These are phyloP conservation scores for Astropecten irregularis DNA, from an alignment of 53 echinoderm and acorn worm genomes.

Conservation along the genomic window DNA sequence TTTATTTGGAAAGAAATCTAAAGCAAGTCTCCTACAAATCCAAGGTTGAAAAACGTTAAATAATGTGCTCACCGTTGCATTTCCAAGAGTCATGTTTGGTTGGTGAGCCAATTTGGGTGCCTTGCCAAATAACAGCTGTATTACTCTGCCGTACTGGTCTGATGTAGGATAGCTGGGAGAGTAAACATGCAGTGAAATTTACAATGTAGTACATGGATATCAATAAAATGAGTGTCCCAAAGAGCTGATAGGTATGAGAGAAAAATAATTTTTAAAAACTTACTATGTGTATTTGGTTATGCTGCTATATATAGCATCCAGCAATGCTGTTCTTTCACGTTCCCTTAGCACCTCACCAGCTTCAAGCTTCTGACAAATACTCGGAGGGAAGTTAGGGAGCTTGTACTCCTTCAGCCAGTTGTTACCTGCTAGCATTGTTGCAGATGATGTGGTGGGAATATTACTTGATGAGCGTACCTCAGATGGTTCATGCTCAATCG, in stretches of 20 bases:
- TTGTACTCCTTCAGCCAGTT: no score
- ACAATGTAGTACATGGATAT: not conserved
- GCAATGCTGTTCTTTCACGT: slow-evolving; percentile 43
- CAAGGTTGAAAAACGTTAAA: no score
- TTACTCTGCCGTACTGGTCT: not conserved
- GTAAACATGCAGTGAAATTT: not conserved
- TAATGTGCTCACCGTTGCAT: slow-evolving; percentile 2
- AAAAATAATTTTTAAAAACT: not conserved
- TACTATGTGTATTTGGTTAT: slow-evolving; percentile 41
- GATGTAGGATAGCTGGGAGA: slow-evolving; percentile 33
- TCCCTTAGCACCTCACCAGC: slow-evolving; percentile 35
- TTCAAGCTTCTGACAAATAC: slow-evolving; percentile 25
- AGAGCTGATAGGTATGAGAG: not conserved
- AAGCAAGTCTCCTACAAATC: no score
- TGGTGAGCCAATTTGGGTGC: not conserved
- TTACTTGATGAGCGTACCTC: no score
- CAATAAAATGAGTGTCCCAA: not conserved
- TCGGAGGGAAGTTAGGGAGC: slow-evolving; percentile 26
- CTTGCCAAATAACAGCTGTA: not conserved
- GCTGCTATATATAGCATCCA: slow-evolving; percentile 54
- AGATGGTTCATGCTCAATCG: no score
- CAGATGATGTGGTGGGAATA: no score
- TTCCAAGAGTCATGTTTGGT: slow-evolving; percentile 9
- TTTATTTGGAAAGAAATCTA: not conserved
- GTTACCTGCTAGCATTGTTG: no score